These are phyloP conservation scores for Parauchenoglanis ngamensis DNA, from an alignment of 2,797 vertebrate species.

Conservation along the genomic window DNA sequence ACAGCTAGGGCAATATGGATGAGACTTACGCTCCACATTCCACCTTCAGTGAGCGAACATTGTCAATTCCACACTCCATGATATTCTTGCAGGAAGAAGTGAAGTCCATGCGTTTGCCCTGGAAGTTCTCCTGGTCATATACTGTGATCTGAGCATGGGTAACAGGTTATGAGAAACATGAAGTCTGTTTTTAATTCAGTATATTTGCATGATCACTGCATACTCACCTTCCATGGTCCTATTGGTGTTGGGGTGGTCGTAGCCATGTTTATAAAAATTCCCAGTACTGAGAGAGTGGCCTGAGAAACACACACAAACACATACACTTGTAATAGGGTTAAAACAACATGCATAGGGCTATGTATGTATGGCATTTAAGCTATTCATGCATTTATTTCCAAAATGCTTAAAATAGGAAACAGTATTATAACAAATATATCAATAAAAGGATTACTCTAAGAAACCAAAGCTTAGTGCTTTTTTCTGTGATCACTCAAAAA, in stretches of 20 bases:
- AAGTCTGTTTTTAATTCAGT: not conserved
- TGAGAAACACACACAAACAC: slow-evolving; percentile 47
- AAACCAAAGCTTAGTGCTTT: not conserved
- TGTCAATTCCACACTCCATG: slow-evolving; percentile 88
- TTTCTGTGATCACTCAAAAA: not conserved
- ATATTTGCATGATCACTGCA: not conserved
- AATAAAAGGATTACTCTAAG: not conserved
- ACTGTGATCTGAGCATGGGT: slow-evolving; percentile 82
- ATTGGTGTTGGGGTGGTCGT: slow-evolving; percentile 87
- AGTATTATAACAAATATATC: not conserved
- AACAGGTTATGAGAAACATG: slow-evolving; percentile 23
- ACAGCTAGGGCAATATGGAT: not conserved
- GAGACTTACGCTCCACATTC: slow-evolving; percentile 92
- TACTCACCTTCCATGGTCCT: slow-evolving; percentile 92
- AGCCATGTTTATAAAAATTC: slow-evolving; percentile 84
- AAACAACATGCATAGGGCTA: slow-evolving; percentile 21
- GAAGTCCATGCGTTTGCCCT: slow-evolving; percentile 93
- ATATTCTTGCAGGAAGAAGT: slow-evolving; percentile 89
- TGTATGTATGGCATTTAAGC: not conserved
- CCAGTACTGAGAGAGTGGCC: slow-evolving; percentile 62
- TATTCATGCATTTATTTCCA: not conserved
- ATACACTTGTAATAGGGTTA: not conserved
- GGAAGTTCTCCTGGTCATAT: slow-evolving; percentile 96
- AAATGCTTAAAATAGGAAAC: not conserved
- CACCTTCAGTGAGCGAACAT: slow-evolving; percentile 91